Evolutionary conservation across 2,888 invertebrate species (phyloP).

Genomic region (Hirtodrosophila confusa): DNA sequence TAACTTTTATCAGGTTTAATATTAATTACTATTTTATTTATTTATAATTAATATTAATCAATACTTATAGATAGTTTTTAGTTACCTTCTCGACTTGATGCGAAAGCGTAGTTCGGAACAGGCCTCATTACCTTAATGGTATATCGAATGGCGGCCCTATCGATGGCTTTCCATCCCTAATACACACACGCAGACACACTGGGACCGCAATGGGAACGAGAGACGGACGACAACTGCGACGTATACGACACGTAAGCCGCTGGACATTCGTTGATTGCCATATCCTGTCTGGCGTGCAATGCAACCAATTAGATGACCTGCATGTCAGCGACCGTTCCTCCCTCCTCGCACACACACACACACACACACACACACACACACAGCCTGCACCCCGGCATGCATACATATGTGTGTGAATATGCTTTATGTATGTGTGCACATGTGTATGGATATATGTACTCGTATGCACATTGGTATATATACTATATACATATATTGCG

Average conservation of each 20-base stretch:
- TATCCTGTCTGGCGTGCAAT: slow-evolving; percentile 58
- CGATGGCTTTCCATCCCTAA: neutral
- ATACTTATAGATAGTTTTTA: too few relatives aligned
- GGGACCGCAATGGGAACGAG: slow-evolving; percentile 42
- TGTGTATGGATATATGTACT: neutral
- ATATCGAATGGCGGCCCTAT: too few relatives aligned
- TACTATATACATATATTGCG: slow-evolving; percentile 30
- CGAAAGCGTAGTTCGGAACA: too few relatives aligned
- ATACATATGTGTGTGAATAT: too few relatives aligned
- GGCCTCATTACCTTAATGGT: too few relatives aligned
- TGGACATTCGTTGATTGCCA: slow-evolving; percentile 76
- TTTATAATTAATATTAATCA: too few relatives aligned
- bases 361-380: too few relatives aligned
- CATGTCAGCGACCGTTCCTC: slow-evolving; percentile 41
- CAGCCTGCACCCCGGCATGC: too few relatives aligned
- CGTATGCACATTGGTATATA: too few relatives aligned
- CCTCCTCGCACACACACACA: neutral
- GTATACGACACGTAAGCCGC: slow-evolving; percentile 64
- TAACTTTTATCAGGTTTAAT: too few relatives aligned
- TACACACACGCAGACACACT: slow-evolving; percentile 12
- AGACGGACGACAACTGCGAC: slow-evolving; percentile 27
- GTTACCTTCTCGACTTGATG: too few relatives aligned
- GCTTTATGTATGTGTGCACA: slow-evolving; percentile 12
- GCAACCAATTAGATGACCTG: slow-evolving; percentile 76
- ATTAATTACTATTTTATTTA: too few relatives aligned